Base-by-base conservation (phyloP, 2,797 vertebrate species). In the Ptychadena robeensis region DNA sequence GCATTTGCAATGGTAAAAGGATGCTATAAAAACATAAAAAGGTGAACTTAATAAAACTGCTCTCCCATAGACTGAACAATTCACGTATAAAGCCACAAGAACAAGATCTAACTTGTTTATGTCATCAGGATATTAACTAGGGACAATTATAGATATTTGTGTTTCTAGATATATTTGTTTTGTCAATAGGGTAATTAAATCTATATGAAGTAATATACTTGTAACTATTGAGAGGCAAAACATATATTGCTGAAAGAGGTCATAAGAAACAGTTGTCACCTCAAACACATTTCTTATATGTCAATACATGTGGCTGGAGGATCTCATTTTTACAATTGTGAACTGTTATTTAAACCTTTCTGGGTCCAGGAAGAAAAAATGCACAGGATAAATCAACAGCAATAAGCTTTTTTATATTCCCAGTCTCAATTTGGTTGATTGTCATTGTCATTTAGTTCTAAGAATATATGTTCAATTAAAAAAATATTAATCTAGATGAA, bases 81-180 rank as follows among this genome's bases (percentile, higher is more conserved):
- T 77, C 35, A 80, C 57, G 59, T 79, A 61, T 79, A 79, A 83
- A 84, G 79, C 34, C 71, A 69, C 77, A 80, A 73, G 14, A 32
- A 27, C 64, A 74, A 70, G 44, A 80, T 69, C 35, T n/a, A 12
- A 69, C 30, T 38, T 59, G 48, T 69, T 68, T 74, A 79, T 83
- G 75, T 67, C 69, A 83, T 73, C 32, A 3, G 48, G 76, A 74
- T 35, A 74, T 34, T 79, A 84, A 84, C 79, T 67, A 44, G 64
- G 80, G 61, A 74, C 12, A 15, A 10, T 10, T 14, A 2, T 34
- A 35, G 67, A 83, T 72, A 48, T 77, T 66, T 78, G 77, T 72
- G 74, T 83, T 83, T 65, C 61, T n/a, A n/a, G n/a, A n/a, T n/a
- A n/a, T 40, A 4, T 15, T 44, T 44, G n/a, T 74, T 75, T 75